Base-by-base conservation (phyloP, 2,113 vertebrate genomes). In the Siphamia tubifer region DNA sequence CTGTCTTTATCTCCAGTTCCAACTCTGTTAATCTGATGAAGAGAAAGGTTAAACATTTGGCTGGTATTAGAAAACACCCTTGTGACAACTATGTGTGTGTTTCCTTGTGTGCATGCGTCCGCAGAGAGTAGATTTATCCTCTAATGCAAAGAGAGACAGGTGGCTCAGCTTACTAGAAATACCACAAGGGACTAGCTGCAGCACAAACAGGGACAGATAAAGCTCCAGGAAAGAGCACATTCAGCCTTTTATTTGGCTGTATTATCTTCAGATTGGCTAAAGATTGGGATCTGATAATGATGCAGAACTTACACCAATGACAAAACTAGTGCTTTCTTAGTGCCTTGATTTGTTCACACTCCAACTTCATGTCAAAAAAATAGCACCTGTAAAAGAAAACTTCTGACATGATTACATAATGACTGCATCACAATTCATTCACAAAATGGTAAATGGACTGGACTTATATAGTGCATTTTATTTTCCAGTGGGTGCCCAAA, bases 1-100 rank as follows among this genome's bases (percentile, higher is more conserved):
- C 28, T 15, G 6, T 81, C 49, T 76, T 68, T 69, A 53, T 84
- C 60, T 62, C 56, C 39, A 12, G 47, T 65, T 49, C 47, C 0
- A 35, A 66, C 32, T 57, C 74, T 49, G 30, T 56, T 65, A 67
- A 81, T 81, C 65, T 58, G 66, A 87, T 54, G 32, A 77, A 68
- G 70, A 57, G 68, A 81, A 86, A 85, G 84, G 84, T 85, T 83
- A 76, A 81, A 82, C 39, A 81, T 79, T 82, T 68, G 65, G 68
- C 72, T 63, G 57, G 31, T 67, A 71, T 68, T 51, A 57, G 55
- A 53, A 52, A 76, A 74, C 49, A 67, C 77, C 58, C 58, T 16
- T 39, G 70, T 65, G 77, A 70, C 52, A 68, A 56, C 39, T 27
- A 15, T 64, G 57, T 52, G 60, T 38, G 71, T 27, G 27, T 68